Conservation (phyloP, 2,797 vertebrate genomes). For the Pseudopleuronectes americanus region DNA sequence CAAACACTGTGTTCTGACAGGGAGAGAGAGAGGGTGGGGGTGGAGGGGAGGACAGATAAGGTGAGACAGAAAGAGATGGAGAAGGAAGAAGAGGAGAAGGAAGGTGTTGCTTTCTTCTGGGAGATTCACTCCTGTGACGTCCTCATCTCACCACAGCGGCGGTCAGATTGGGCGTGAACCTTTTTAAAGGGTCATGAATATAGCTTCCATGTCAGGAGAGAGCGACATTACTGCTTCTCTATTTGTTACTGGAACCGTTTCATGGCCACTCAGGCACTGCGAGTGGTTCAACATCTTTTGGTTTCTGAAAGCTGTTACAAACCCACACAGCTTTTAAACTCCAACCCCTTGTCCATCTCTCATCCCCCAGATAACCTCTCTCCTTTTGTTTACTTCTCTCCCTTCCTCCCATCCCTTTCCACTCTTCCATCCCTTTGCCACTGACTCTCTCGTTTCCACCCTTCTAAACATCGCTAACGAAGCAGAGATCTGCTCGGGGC, state of each 20-base stretch:
- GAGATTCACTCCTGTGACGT: constrained; percentile 36
- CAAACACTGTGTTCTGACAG: constrained; percentile 70
- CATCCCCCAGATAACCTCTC: constrained; percentile 18
- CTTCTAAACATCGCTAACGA: constrained; percentile 60
- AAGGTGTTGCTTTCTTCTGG: constrained; percentile 9
- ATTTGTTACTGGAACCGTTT: constrained; percentile 47
- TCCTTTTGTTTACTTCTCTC: constrained; percentile 22
- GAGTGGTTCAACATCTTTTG: constrained; percentile 39
- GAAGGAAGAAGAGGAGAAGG: constrained; percentile 3
- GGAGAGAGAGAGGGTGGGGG: neutral
- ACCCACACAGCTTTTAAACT: constrained; percentile 38
- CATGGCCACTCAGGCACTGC: constrained; percentile 9
- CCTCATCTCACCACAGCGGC: constrained; percentile 16
- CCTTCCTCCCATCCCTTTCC: neutral
- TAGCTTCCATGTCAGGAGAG: constrained; percentile 41
- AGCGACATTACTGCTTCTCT: constrained; percentile 54
- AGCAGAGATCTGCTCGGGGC: constrained; percentile 66
- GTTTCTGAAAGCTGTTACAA: constrained; percentile 55
- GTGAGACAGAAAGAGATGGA: constrained; percentile 13
- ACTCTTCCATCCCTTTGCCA: constrained; percentile 1
- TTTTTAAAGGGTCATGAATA: constrained; percentile 44
- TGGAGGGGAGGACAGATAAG: constrained; percentile 3
- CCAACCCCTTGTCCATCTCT: constrained; percentile 9
- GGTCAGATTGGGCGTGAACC: constrained; percentile 27
- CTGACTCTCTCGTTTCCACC: constrained; percentile 41